A percentile compares a stretch with the other conserved stretches of the same genome.
Conservation (phyloP, 2,797 vertebrate species). For the Pseudomugil tenellus region DNA sequence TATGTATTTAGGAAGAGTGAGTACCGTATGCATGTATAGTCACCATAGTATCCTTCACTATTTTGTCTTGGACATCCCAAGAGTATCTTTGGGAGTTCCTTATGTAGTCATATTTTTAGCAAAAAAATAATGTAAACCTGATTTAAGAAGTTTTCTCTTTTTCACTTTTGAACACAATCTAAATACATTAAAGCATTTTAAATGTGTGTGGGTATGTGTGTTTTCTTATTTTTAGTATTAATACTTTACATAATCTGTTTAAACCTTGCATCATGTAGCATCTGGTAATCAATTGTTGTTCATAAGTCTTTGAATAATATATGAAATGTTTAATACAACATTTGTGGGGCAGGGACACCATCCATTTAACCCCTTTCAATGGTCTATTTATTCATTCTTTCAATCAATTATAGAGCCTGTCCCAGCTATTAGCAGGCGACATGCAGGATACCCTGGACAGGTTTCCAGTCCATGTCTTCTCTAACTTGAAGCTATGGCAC, state of each 20-base stretch:
- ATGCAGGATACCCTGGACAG: no score
- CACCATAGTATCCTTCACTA: slow-evolving; percentile 8
- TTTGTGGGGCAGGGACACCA: slow-evolving; percentile 10
- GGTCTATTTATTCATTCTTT: slow-evolving; percentile 25
- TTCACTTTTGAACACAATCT: slow-evolving; percentile 38
- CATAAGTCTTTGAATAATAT: slow-evolving; percentile 1
- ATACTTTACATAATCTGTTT: background rate
- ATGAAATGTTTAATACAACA: slow-evolving; percentile 17
- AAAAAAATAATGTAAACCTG: background rate
- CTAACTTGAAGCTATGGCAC: background rate
- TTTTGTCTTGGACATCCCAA: slow-evolving; percentile 24
- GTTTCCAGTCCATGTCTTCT: no score
- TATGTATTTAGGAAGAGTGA: background rate
- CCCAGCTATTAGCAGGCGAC: no score
- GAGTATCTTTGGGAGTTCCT: slow-evolving; percentile 5
- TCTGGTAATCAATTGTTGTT: background rate
- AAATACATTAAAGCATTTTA: slow-evolving; percentile 25
- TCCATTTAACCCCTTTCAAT: background rate
- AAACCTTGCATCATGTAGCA: background rate
- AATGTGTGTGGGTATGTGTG: background rate
- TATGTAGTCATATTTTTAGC: background rate
- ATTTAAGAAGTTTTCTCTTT: slow-evolving; percentile 15
- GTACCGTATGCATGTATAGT: slow-evolving; percentile 8
- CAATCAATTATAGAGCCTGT: no score
- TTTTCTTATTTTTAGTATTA: background rate